A percentile compares a stretch with the other conserved stretches of the same genome.
Evolutionary conservation across 1,140 invertebrate species (phyloP).

Genomic region (Triops cancriformis): DNA sequence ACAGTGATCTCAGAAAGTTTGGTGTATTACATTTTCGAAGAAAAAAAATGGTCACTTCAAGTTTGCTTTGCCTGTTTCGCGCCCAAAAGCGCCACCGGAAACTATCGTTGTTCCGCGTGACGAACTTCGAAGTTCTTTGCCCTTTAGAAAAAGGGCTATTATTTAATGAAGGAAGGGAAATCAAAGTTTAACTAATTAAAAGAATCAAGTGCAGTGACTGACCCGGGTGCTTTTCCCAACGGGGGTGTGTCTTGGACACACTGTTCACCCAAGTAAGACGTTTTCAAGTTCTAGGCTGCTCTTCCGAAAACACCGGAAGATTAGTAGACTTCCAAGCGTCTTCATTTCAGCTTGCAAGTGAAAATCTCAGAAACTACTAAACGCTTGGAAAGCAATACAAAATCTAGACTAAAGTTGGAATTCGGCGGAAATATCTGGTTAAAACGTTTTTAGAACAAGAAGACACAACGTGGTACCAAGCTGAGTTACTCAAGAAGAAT

Average conservation of each 20-base stretch:
- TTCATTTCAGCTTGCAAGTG: neutral
- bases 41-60: neutral
- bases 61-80: neutral
- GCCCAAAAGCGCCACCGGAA: neutral
- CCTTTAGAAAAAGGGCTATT: neutral
- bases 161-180: neutral
- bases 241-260: neutral
- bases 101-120: neutral
- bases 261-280: neutral
- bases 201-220: neutral
- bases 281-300: slow-evolving; percentile 5
- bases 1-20: too few species aligned
- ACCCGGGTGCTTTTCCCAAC: neutral
- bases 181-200: neutral
- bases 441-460: neutral
- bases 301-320: neutral
- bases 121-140: neutral
- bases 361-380: neutral
- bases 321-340: neutral
- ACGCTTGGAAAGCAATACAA: too few species aligned
- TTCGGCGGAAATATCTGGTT: neutral
- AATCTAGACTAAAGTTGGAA: too few species aligned
- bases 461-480: too few species aligned
- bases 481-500: too few species aligned
- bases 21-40: neutral